Conservation (phyloP, 2,888 invertebrate species). For the Macroteleia sp. region DNA sequence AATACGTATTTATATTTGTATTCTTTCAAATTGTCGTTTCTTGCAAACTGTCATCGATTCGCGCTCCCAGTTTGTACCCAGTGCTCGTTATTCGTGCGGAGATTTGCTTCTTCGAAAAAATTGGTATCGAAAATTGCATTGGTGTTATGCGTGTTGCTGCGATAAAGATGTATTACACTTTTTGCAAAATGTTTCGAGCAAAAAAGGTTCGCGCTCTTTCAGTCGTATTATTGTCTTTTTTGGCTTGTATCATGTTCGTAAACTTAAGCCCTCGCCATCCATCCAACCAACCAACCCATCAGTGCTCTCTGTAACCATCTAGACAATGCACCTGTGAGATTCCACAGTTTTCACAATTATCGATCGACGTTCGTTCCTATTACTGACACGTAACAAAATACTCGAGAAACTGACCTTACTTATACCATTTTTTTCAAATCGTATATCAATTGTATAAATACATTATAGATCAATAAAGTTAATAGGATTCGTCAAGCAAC, state of each 20-base stretch:
- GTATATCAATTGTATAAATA: no score
- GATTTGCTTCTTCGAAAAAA: slow-evolving; percentile 45
- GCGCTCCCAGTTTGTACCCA: slow-evolving; percentile 24
- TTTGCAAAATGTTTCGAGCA: slow-evolving; percentile 23
- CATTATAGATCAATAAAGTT: no score
- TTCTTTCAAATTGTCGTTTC: no score
- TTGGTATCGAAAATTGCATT: slow-evolving; percentile 45
- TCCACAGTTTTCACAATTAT: slow-evolving; percentile 60
- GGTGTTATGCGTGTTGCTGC: slow-evolving; percentile 54
- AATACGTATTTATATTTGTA: no score
- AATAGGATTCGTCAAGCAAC: no score
- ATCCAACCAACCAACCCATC: slow-evolving; percentile 76
- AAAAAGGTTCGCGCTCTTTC: slow-evolving; percentile 11
- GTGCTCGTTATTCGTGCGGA: slow-evolving; percentile 49
- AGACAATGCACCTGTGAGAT: slow-evolving; percentile 80
- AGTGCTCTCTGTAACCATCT: slow-evolving; percentile 74
- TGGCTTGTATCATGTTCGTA: slow-evolving; percentile 59
- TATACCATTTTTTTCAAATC: slow-evolving; percentile 6
- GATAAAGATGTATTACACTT: slow-evolving; percentile 43
- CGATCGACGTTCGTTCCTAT: slow-evolving; percentile 36
- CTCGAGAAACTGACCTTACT: slow-evolving; percentile 14
- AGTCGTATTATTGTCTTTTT: slow-evolving; percentile 16
- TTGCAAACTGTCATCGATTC: not conserved
- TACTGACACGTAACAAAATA: slow-evolving; percentile 27
- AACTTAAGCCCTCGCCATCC: slow-evolving; percentile 77